Percentiles rank a stretch among this genome's conserved stretches.
Conservation (phyloP, 2,797 vertebrate species). For the Tamandua tetradactyla region DNA sequence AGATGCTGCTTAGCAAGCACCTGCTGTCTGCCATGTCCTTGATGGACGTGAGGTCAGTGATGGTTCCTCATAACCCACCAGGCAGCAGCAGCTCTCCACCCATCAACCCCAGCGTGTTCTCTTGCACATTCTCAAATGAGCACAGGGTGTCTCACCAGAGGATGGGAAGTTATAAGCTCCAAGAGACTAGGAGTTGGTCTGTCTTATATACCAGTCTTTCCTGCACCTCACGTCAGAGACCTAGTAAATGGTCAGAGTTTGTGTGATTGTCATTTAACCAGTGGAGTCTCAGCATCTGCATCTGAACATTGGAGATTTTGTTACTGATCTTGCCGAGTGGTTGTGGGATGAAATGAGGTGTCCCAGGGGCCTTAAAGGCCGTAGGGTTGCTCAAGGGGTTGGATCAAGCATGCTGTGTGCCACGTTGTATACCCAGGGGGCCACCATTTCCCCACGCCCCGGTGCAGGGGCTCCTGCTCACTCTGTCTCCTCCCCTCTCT, state of each 20-base stretch:
- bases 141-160: accelerated
- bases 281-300: neutral
- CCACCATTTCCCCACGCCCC: neutral
- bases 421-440: neutral
- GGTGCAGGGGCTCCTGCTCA: neutral
- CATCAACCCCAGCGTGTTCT: neutral
- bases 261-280: neutral
- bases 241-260: accelerated
- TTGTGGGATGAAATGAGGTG: neutral
- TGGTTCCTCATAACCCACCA: accelerated
- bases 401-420: neutral
- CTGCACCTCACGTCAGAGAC: neutral
- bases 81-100: neutral
- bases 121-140: neutral
- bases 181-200: neutral
- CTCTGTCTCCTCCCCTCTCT: neutral
- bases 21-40: neutral
- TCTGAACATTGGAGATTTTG: neutral
- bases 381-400: neutral
- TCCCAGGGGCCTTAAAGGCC: neutral
- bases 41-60: too few species aligned
- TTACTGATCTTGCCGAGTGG: neutral
- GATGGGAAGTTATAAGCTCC: accelerated
- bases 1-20: neutral
- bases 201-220: neutral